Evolutionary conservation across 2,888 invertebrate genomes (phyloP), one percentile per base, ranked within the genome.

Genomic region (Dynastes hyllus): DNA sequence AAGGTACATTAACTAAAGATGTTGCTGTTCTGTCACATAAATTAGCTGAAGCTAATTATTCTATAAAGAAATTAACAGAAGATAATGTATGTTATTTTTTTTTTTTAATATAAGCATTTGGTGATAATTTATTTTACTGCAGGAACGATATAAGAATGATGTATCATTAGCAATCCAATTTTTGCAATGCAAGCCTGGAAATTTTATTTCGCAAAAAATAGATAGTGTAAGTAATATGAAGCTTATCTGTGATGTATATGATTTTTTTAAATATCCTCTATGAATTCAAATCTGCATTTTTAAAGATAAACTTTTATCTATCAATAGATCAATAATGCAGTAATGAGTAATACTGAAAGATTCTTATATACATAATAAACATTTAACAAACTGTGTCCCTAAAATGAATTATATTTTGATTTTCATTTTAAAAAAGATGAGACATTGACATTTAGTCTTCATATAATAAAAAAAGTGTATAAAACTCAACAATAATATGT

Each of bases 81-180:
- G 96, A 96, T 91, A 96, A 96, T 91, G 96, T 96, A 91, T 91
- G 92, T 89, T 22, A 40, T 22, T 3, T 40, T 11, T 40, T 55
- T 51, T 51, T 71, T 65, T 50, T 13, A 55, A 81, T 79, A 79
- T 82, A 53, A 37, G 29, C 11, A 76, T 76, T 37, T 13, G 70
- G 75, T 80, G 27, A 27, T 69, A 32, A 73, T 66, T 61, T 22
- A 78, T 84, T 82, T 83, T 83, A 81, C 82, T 93, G 93, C 63
- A 98, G 98, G 97, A 97, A 87, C 93, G 96, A 85, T 98, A 97
- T 89, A 95, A 97, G 88, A 96, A 95, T 86, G 98, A 98, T 88
- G 97, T 98, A 88, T 96, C 95, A 89, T 90, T 97, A 86, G 98
- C 98, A 81, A 97, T 98, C 84, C 97, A 98, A 89, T 91, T 98